Conservation (phyloP, 2,113 vertebrate species). For the Pluvialis apricaria region DNA sequence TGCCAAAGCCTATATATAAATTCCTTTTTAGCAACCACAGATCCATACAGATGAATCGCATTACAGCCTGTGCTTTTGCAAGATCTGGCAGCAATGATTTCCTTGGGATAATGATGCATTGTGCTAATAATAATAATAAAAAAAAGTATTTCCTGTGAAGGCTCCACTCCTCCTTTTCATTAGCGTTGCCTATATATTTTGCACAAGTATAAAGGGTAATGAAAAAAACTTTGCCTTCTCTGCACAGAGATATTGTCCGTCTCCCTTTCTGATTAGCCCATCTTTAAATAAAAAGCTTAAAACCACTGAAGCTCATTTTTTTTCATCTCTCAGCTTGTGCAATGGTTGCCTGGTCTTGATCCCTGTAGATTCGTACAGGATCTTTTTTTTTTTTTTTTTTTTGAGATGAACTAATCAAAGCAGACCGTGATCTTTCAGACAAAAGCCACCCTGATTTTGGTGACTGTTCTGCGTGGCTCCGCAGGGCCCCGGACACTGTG, state of each 20-base stretch:
- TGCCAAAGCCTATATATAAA: not conserved
- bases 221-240: not conserved
- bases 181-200: not conserved
- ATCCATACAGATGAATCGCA: not conserved
- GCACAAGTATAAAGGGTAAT: not conserved
- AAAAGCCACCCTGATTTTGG: fast-evolving
- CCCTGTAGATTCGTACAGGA: not conserved
- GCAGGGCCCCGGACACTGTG: fast-evolving
- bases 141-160: constrained; percentile 27
- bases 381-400: no score
- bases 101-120: constrained; percentile 48
- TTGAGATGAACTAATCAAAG: not conserved
- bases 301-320: not conserved
- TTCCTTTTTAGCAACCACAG: not conserved
- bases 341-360: not conserved
- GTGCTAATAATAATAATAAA: constrained; percentile 31
- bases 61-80: not conserved
- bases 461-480: not conserved
- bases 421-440: not conserved
- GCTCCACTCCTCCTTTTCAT: not conserved
- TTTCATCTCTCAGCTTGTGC: not conserved
- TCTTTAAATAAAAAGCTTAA: not conserved
- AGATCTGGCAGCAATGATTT: constrained; percentile 31
- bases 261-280: not conserved
- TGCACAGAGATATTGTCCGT: not conserved